Evolutionary conservation across 2,888 invertebrate species (phyloP).

Genomic region (Nymphalis urticae): DNA sequence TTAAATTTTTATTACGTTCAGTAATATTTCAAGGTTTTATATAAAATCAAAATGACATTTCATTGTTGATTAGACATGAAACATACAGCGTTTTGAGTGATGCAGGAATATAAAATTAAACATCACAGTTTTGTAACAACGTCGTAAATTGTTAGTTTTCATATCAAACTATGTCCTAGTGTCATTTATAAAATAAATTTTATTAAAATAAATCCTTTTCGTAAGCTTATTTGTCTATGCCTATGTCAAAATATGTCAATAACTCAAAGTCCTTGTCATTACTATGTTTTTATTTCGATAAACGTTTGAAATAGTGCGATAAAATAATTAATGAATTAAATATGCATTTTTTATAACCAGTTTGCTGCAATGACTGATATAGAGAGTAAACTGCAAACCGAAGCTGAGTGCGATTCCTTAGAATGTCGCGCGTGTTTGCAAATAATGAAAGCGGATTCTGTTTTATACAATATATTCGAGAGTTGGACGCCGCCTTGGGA

Average conservation of each 20-base stretch:
- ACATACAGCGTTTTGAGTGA: not conserved
- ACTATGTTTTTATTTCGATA: slow-evolving; percentile 4
- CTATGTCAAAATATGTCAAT: slow-evolving; percentile 36
- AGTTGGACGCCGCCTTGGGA: slow-evolving; percentile 59
- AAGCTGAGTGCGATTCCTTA: slow-evolving; percentile 20
- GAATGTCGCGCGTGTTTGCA: slow-evolving; percentile 67
- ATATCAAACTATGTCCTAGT: not conserved
- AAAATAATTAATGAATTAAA: slow-evolving; percentile 25
- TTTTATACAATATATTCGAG: slow-evolving; percentile 55
- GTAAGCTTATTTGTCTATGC: slow-evolving; percentile 34
- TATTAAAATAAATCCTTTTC: slow-evolving; percentile 22
- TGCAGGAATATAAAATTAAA: not conserved
- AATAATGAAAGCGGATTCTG: slow-evolving; percentile 44
- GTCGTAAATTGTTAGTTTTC: not conserved
- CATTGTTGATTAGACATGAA: slow-evolving; percentile 1
- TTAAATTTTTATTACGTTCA: not conserved
- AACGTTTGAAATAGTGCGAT: slow-evolving; percentile 1
- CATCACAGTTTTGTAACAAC: not conserved
- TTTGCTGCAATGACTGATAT: slow-evolving; percentile 29
- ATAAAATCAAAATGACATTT: not conserved
- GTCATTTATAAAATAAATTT: not conserved
- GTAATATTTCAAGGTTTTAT: slow-evolving; percentile 4
- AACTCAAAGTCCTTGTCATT: slow-evolving; percentile 15
- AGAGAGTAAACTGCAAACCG: slow-evolving; percentile 5
- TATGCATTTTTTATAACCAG: slow-evolving; percentile 19